phyloP scores from a whole-genome alignment of 1,140 invertebrate genomes.

The Drosophila biarmipes region DNA sequence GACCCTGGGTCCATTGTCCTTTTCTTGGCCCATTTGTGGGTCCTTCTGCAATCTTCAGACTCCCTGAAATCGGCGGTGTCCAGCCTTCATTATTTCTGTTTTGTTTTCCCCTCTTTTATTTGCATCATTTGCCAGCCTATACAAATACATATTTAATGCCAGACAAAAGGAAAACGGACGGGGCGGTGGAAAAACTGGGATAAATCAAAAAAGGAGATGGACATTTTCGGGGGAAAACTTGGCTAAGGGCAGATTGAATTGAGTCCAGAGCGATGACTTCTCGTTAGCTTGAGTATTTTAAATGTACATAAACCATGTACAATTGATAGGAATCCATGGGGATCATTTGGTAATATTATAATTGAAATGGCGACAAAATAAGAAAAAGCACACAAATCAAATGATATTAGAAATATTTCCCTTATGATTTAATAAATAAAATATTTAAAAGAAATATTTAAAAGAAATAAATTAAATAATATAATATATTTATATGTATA shows the following conservation, averaged over 20 bases:
- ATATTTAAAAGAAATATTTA: too few relatives aligned
- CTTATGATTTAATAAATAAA: too few relatives aligned
- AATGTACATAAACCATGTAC: neutral
- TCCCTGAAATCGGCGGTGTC: neutral
- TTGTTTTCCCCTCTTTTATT: slow-evolving; percentile 18
- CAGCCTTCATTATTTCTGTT: slow-evolving; percentile 17
- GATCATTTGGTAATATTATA: neutral
- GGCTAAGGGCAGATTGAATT: neutral
- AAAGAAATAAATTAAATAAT: too few relatives aligned
- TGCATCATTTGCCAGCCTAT: slow-evolving; percentile 61
- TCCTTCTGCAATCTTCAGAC: slow-evolving; percentile 2
- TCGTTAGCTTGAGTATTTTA: neutral
- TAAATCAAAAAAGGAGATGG: slow-evolving; percentile 5
- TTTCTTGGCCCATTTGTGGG: slow-evolving; percentile 6
- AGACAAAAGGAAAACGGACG: neutral
- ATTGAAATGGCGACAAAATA: too few relatives aligned
- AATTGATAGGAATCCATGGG: neutral
- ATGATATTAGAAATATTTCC: too few relatives aligned
- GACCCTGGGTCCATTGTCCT: slow-evolving; percentile 16
- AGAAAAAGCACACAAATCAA: too few relatives aligned
- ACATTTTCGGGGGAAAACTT: slow-evolving; percentile 4
- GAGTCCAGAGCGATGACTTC: neutral
- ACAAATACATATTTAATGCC: slow-evolving; percentile 53
- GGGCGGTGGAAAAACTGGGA: neutral
- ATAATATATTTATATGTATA: too few relatives aligned